Conservation (phyloP, 2,888 invertebrate species). For the Machimus rusticus region DNA sequence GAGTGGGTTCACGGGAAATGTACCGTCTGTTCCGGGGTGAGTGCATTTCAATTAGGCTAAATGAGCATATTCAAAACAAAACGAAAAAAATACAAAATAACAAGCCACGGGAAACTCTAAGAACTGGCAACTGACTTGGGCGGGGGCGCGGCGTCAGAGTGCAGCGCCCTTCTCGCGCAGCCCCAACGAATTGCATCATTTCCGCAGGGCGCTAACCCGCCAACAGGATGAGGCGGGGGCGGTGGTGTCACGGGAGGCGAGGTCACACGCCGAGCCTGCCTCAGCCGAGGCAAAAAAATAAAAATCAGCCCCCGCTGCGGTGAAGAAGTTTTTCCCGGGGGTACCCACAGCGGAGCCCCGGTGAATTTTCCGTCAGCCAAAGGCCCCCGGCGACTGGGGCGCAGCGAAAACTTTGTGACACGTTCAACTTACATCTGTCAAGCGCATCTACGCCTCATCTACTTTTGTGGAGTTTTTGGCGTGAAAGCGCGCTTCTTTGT, state of each 20-base stretch:
- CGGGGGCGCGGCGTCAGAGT: neutral
- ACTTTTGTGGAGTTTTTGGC: neutral
- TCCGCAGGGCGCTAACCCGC: neutral
- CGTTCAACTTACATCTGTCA: conserved; percentile 34
- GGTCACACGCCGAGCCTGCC: neutral
- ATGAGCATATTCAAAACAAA: neutral
- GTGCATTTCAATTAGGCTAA: neutral
- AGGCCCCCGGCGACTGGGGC: neutral
- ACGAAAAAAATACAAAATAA: neutral
- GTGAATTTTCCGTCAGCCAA: neutral
- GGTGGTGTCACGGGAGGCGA: neutral
- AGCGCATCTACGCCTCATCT: conserved; percentile 14
- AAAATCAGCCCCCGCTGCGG: neutral
- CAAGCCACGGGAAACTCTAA: neutral
- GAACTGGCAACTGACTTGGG: neutral
- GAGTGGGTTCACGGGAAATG: neutral
- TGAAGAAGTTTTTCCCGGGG: neutral
- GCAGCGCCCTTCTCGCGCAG: neutral
- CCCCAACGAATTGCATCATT: neutral
- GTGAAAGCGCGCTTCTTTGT: conserved; percentile 4
- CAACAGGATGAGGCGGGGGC: neutral
- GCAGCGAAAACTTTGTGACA: conserved; percentile 24
- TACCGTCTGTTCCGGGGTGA: neutral
- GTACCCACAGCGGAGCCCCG: neutral
- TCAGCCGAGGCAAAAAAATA: neutral